phyloP scores from a whole-genome alignment of 2,888 invertebrate genomes.

The Plagodis dolabraria region DNA sequence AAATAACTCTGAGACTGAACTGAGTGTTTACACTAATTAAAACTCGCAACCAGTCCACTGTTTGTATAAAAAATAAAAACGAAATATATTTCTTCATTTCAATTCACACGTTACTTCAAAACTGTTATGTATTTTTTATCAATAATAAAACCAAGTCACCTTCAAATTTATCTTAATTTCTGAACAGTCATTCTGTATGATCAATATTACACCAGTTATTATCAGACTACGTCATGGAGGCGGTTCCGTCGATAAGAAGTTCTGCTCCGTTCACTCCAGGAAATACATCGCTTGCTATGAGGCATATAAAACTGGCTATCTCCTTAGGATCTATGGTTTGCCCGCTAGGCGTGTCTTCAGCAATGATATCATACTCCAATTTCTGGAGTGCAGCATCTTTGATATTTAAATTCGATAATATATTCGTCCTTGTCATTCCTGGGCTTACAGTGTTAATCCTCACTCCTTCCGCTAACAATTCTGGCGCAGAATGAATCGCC shows the following conservation, averaged over 20 bases:
- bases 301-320: conserved; percentile 52
- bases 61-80: too few relatives aligned
- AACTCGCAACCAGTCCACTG: too few relatives aligned
- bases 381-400: conserved; percentile 33
- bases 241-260: conserved; percentile 53
- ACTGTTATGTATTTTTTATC: too few relatives aligned
- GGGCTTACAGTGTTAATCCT: conserved; percentile 59
- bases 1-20: too few relatives aligned
- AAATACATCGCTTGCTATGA: conserved; percentile 57
- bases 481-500: conserved; percentile 52
- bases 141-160: too few relatives aligned
- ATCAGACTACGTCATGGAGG: conserved; percentile 36
- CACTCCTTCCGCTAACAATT: conserved; percentile 52
- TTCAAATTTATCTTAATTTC: too few relatives aligned
- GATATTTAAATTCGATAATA: conserved; percentile 46
- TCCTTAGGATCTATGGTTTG: conserved; percentile 53
- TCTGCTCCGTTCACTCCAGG: conserved; percentile 58
- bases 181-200: neutral
- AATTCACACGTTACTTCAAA: too few relatives aligned
- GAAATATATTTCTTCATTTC: too few relatives aligned
- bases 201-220: neutral
- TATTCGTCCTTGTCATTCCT: conserved; percentile 53
- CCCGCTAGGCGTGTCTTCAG: conserved; percentile 44
- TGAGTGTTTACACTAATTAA: too few relatives aligned
- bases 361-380: conserved; percentile 38